Evolutionary conservation across 2,797 vertebrate genomes (phyloP), one percentile per base, ranked within the genome.

Genomic region (Cheirogaleus major): DNA sequence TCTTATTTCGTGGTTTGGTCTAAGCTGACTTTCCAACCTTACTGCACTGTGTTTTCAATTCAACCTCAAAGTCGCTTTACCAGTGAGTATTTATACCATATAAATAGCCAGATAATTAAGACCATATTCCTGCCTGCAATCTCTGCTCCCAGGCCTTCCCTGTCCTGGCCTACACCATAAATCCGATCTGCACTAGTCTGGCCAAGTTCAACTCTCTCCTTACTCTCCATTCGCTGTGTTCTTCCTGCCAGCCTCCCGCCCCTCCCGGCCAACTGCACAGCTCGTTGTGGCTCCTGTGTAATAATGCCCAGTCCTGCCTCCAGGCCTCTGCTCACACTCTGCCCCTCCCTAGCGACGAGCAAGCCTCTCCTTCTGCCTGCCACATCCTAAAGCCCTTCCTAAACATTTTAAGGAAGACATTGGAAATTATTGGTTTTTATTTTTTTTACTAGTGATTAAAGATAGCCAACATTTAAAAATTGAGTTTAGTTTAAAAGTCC

Each of bases 231-330:
- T 7, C 15, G 5, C 1, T 17, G 2, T 27, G 32, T 61, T 61
- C n/a, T 63, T 61, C n/a, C 18, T 0, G 0, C 7, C 52, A 32
- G n/a, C 23, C 35, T 57, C 48, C 6, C 10, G 11, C 35, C 17
- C 18, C 12, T 30, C 17, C 18, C 5, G 78, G 22, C 32, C 4
- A 23, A 10, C 23, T 7, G 15, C 1, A 13, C 0, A 3, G 63
- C 48, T 82, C 20, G 1, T 50, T 43, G 4, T 17, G 30, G 18
- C 4, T 83, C 32, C 43, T 52, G 5, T 10, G 6, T 0, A 14
- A 48, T 48, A 48, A 30, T 11, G 20, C 18, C n/a, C 1, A 9
- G 57, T 61, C 15, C 25, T 84, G 41, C 50, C 52, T 85, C 15
- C 38, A 35, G 27, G 35, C n/a, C 59, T 87, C 76, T 35, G 23